Evolutionary conservation across 2,888 invertebrate genomes (phyloP).

Genomic region (Hartigia nigra): DNA sequence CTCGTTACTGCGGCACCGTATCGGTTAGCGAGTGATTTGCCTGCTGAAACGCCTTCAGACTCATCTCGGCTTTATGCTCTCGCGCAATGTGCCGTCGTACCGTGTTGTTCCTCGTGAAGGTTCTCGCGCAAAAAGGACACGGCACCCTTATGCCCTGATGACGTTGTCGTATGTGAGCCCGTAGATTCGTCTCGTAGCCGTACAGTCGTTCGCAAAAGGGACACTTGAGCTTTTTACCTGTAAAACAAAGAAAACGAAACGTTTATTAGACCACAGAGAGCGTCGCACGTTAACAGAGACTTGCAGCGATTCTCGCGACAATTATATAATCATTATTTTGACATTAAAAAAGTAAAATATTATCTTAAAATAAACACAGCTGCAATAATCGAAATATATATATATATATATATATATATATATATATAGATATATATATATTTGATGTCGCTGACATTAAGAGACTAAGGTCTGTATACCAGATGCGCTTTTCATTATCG

Average conservation of each 20-base stretch:
- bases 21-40: constrained; percentile 57
- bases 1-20: constrained; percentile 54
- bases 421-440: too few relatives aligned
- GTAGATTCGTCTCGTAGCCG: constrained; percentile 92
- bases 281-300: neutral
- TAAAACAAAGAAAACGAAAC: constrained; percentile 38
- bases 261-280: neutral
- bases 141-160: constrained; percentile 93
- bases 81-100: constrained; percentile 91
- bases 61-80: constrained; percentile 83
- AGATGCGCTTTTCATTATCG: neutral
- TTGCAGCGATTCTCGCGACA: too few relatives aligned
- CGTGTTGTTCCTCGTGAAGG: constrained; percentile 92
- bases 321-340: too few relatives aligned
- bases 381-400: too few relatives aligned
- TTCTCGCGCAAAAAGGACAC: constrained; percentile 90
- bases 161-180: constrained; percentile 91
- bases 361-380: too few relatives aligned
- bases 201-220: constrained; percentile 92
- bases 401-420: too few relatives aligned
- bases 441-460: neutral
- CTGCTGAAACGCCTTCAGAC: constrained; percentile 75
- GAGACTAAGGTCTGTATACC: neutral
- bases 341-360: neutral
- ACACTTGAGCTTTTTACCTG: constrained; percentile 92